phyloP scores from a whole-genome alignment of 2,888 invertebrate species.

The Hydrotaea diabolus region DNA sequence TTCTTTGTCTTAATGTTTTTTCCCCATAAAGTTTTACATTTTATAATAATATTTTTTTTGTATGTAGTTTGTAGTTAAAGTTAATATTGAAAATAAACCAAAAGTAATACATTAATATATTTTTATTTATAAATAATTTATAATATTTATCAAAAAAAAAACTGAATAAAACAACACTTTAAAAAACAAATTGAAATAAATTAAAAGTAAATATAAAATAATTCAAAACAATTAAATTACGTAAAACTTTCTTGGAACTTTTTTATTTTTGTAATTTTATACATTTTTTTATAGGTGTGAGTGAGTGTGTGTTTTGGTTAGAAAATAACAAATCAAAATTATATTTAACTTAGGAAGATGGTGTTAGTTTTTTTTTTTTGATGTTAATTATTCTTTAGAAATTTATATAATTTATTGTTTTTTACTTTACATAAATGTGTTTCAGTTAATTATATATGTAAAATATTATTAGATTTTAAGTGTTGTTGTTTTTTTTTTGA shows the following conservation, averaged over 20 bases:
- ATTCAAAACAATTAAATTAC: constrained; percentile 41
- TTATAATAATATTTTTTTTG: not conserved
- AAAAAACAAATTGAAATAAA: too few relatives aligned
- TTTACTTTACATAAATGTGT: constrained; percentile 46
- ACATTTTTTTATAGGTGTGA: constrained; percentile 61
- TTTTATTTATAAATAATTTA: not conserved
- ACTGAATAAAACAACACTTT: not conserved
- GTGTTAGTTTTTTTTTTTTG: constrained; percentile 39
- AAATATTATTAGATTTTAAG: constrained; percentile 32
- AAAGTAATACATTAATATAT: too few relatives aligned
- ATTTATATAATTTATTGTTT: not conserved
- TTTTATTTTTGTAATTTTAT: constrained; percentile 68
- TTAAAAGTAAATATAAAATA: not conserved
- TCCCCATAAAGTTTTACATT: constrained; percentile 24
- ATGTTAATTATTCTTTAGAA: constrained; percentile 49
- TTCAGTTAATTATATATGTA: not conserved
- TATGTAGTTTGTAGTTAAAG: not conserved
- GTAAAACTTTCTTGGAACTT: constrained; percentile 27
- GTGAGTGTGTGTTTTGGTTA: not conserved
- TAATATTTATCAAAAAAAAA: constrained; percentile 61
- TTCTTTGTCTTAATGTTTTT: constrained; percentile 34
- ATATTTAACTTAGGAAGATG: constrained; percentile 31
- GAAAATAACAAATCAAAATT: not conserved
- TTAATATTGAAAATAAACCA: constrained; percentile 37
- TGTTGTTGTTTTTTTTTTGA: not conserved